Base-by-base conservation (phyloP, 2,888 invertebrate species). In the Hirtodrosophila histrioides region DNA sequence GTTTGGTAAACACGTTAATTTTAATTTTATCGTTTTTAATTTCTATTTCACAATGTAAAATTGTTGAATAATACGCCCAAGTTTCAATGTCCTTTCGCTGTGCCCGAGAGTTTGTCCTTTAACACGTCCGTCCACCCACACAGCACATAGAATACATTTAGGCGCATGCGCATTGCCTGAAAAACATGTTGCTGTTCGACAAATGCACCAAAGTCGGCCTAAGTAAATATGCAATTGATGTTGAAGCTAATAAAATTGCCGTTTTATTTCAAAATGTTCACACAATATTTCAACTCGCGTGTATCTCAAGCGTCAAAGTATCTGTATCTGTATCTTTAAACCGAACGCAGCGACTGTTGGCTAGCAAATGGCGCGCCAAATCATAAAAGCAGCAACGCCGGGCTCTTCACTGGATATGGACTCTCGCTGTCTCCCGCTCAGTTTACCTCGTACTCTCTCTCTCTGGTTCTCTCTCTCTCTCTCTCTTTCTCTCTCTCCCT, bases 351-450 rank as follows among this genome's bases (percentile, higher is more conserved):
- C 73, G 78, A 88, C 71, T 68, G 87, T 66, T 82, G 62, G 71
- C 55, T 70, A 61, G 70, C 81, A 81, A 87, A 86, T 88, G 87
- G 68, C 89, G 88, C 86, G 88, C 89, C 85, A 89, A 88, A 83
- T 86, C 71, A 75, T 73, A 66, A 80, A 82, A 75, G 48, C 63
- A 73, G 70, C 72, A 56, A 67, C 55, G 78, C 88, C 75, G 82
- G 78, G 69, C 85, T 69, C 75, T 66, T 43, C 65, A 41, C 71
- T 80, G 81, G 83, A 83, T 68, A 49, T 48, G 49, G 12, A 57
- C 11, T 23, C 44, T 2, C 17, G 17, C 17, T 17, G 17, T 17
- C 17, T 17, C 17, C 17, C 17, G 17, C 17, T 17, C 17, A 17
- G 17, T 17, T 17, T 17, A 17, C 17, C 17, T 17, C 17, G 17